Base-by-base conservation (phyloP, 2,113 vertebrate species). In the Sinocyclocheilus rhinocerous region DNA sequence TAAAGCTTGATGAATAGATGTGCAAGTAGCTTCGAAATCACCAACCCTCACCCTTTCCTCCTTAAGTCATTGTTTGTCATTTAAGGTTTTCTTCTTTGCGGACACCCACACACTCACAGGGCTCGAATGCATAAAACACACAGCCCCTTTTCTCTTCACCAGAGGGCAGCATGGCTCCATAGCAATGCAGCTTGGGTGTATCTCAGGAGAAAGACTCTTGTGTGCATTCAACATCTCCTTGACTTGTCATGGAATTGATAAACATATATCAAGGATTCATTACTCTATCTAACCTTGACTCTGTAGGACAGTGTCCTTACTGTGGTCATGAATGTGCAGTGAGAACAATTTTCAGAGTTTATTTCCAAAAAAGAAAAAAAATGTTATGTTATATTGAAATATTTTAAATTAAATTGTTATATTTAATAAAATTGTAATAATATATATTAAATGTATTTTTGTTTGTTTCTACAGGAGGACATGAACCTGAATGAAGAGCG, bases 401-500 rank as follows among this genome's bases (percentile, higher is more conserved):
- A 55, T 55, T 59, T 59, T 9, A 3, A n/a, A 59, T n/a, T 59
- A 59, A 22, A 72, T 39, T 6, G 12, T 39, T 55, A 9, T 69
- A 69, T 36, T 18, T 16, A 69, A 69, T 16, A 16, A 0, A 52
- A 52, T 6, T 67, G 8, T 69, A 16, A 4, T 36, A 69, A 36
- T 69, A 33, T 69, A 18, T 33, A 45, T 63, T 11, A 18, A 8
- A 29, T 33, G 1, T 9, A 48, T 63, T 11, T 81, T 39, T 63
- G 2, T 79, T 4, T 84, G 9, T 55, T 26, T 90, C 1, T 89
- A 0, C 89, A 99, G 98, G 98, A 99, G 92, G 98, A 99, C 93
- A 99, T 99, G 98, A 99, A 99, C 93, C 93, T 99, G 86, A 99
- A 97, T 16, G 98, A 99, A 91, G 98, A 99, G 8, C 96, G 96